Base-by-base conservation (phyloP, 2,888 invertebrate genomes). In the Diachrysia chrysitis region DNA sequence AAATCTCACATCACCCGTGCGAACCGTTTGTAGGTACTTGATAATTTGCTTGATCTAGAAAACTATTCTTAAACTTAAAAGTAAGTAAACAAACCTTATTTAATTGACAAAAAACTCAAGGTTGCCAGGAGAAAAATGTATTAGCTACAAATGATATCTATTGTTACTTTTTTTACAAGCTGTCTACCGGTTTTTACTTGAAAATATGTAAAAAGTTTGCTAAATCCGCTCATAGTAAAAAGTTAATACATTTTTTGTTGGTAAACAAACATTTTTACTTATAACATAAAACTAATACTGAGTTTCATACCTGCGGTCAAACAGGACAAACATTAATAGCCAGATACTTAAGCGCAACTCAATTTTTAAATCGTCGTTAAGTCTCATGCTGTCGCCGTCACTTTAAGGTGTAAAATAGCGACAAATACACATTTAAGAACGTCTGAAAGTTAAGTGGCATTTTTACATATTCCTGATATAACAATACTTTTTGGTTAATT, bases 151-250 rank as follows among this genome's bases (percentile, higher is more conserved):
- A 60, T 35, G 54, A 60, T 0, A 5, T 29, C 46, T 14, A 37
- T 72, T 63, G 59, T 71, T 37, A 23, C 19, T 29, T 35, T 66
- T 73, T 78, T 78, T 73, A 53, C 58, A 10, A 4, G 4, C 19
- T 23, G 51, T 48, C 51, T 72, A 64, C 48, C 4, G 37, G 55
- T 66, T 78, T 73, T 73, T 73, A 56, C 32, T 10, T 19, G 0
- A n/a, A 19, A 48, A 66, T 10, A 32, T 1, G 17, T 17, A 60
- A 76, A 58, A 35, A 53, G 0, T 25, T 35, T 14, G n/a, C 16
- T 58, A 16, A 58, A 58, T n/a, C 32, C 53, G 21, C 32, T 46
- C 17, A 9, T 29, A 1, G 17, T 46, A 73, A 77, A 62, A 73
- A 72, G n/a, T 55, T 72, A 9, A 46, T 63, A n/a, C 29, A 1